Evolutionary conservation across 2,888 invertebrate species (phyloP), one percentile per base, ranked within the genome.

Genomic region (Drosophila anceps): DNA sequence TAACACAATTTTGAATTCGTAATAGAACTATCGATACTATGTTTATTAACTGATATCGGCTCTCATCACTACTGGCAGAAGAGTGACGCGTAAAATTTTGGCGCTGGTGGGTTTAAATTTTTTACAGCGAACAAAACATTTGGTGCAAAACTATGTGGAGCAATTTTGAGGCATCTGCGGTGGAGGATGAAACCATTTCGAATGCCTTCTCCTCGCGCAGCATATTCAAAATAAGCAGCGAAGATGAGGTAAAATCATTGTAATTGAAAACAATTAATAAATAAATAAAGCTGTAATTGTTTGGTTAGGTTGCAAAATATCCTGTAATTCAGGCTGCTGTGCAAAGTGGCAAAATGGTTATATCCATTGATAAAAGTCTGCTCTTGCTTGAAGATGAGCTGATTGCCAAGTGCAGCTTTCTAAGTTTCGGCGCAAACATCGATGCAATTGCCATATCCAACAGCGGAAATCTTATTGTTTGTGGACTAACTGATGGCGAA

Each of bases 121-220:
- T 64, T 64, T 29, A 18, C 29, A 54, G 41, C 51, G 48, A 31
- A 12, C 15, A 33, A 61, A 33, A 69, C 13, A 50, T 48, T 39
- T 29, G 0, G 18, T 41, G 24, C 10, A 6, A 4, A 20, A 70
- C 50, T 35, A 93, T 93, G 93, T 93, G 93, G 93, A 91, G 84
- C 72, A 91, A 91, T 76, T 92, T 93, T 58, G 91, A 91, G 44
- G 86, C 90, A 20, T 91, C 91, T 0, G 69, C 85, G 4, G 35
- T 81, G 20, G 93, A 93, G 46, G 93, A 93, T 70, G 92, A 93
- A 77, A 92, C 93, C 20, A 90, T 93, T 12, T 92, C 91, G 37
- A 91, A 92, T 86, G 86, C 88, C 2, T 93, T 92, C 59, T 92
- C 91, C 37, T 91, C 91, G 2, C 91, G 91, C 10, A 92, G 92